Base-by-base conservation (phyloP, 2,888 invertebrate species). In the Tubulanus polymorphus region DNA sequence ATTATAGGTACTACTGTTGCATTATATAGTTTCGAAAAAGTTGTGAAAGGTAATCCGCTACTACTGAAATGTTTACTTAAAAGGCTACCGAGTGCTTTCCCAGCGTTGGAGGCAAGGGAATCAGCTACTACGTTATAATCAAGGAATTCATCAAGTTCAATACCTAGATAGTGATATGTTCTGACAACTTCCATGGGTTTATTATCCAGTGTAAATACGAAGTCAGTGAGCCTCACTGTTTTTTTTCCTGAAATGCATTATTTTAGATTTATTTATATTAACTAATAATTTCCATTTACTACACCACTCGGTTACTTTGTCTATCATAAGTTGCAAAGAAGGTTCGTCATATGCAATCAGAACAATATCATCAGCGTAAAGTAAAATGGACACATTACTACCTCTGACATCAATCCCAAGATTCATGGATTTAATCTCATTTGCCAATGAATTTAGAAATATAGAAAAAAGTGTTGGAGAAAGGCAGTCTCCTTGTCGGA, bases 301-400 rank as follows among this genome's bases (percentile, higher is more conserved):
- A 20, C 59, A 59, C 55, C 55, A 59, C n/a, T 35, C 18, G 12
- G 18, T 18, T n/a, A 56, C 27, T 15, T 28, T 52, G 46, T 50
- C 41, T 30, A 56, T 37, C 53, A 53, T 49, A 15, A 27, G 29
- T 37, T 55, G 55, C 18, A 59, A 41, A 3, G 26, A 26, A 8
- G 20, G 23, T 18, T 54, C 51, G 15, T 18, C 41, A 20, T 29
- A 27, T 6, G 54, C 32, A 2, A 59, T 12, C 6, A 56, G 26
- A 1, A 49, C 51, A 51, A 60, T 57, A 37, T 55, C 57, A 29
- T 57, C 60, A 8, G 55, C 57, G 32, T 57, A 60, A 1, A 55
- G 29, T 8, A 57, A 15, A 15, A 51, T 48, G 27, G 23, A 35
- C n/a, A 56, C 12, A 1, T 12, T 30, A 3, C 6, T 8, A 2